Evolutionary conservation across 2,888 invertebrate genomes (phyloP), one percentile per base, ranked within the genome.

Genomic region (Caenorhabditis uteleia): DNA sequence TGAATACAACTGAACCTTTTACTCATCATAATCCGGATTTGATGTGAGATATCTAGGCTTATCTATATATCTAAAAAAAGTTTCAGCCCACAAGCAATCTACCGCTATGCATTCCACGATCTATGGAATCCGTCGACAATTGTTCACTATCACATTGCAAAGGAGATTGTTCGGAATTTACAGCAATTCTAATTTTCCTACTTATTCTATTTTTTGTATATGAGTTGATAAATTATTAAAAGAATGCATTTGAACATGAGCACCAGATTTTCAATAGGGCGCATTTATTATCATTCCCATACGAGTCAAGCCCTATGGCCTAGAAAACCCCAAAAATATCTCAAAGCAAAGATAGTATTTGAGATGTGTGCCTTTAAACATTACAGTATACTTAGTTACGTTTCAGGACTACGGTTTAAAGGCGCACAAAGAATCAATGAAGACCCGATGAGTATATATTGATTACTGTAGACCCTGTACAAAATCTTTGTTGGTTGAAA

Each of bases 121-220:
- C 61, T 78, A 2, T 78, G 77, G 77, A 73, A 75, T 36, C 78
- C 78, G 2, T 76, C 77, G 0, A 77, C 78, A 4, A 65, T 73
- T 31, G 74, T 78, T 8, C 78, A 78, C 51, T 69, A 75, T 50
- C 68, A 72, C 21, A 55, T 78, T 23, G 77, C 78, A 14, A 65
- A 62, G 45, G 74, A 74, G 33, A 68, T 78, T 20, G 68, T 69
- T 36, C 50, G 72, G 34, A 62, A 70, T 26, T 61, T 78, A 8
- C 74, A 78, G 39, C 75, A 77, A 45, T 53, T 73, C 38, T 76
- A 59, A 34, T 20, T 34, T 38, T 16, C 27, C 21, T 33, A 34
- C 29, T 14, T 16, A 18, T 36, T 26, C n/a, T n/a, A n/a, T 16
- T 34, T 23, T 31, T 47, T 4, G 5, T 5, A 18, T 18, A 16